Base-by-base conservation (phyloP, 2,888 invertebrate genomes). In the Brachynemurus nebulosus region DNA sequence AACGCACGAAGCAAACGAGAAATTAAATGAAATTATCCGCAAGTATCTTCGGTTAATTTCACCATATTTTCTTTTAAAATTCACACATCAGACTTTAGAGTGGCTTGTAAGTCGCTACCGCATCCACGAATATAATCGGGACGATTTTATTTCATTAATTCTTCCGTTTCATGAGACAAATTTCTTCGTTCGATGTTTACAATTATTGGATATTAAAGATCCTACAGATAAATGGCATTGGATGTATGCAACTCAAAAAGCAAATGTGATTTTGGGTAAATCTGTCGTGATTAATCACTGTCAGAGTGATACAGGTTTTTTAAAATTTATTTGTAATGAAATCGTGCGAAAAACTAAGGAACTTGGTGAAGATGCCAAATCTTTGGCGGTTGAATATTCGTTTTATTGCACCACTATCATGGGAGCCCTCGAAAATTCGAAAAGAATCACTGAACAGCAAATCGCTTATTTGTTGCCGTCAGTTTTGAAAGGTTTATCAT, bases 161-260 rank as follows among this genome's bases (percentile, higher is more conserved):
- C 63, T 98, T 44, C 96, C 97, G 0, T 96, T 92, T 60, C 92
- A 96, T 62, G 89, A 92, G 56, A 89, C 91, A 1, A 83, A 84
- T 51, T 80, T 88, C 49, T 98, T 96, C 66, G 79, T 86, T 0
- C 66, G 77, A 54, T 74, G 89, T 40, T 60, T 96, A 2, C 88
- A 92, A 61, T 67, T 91, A 1, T 59, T 86, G 53, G 71, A 80
- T 42, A 60, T 93, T 9, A 71, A 70, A 16, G 65, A 74, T 6
- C 54, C 60, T 1, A 65, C 64, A n/a, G 74, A 75, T 43, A 68
- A 72, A 46, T 92, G 88, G 86, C 66, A 71, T 50, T 92, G 89
- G 84, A 62, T 96, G 20, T 62, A 70, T 20, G 68, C 77, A 0
- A 59, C 88, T 3, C 83, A 88, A 59, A 82, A 81, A 57, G 69